These are phyloP conservation scores for Tachysurus vachellii DNA, from an alignment of 2,113 vertebrate species.

Conservation along the genomic window DNA sequence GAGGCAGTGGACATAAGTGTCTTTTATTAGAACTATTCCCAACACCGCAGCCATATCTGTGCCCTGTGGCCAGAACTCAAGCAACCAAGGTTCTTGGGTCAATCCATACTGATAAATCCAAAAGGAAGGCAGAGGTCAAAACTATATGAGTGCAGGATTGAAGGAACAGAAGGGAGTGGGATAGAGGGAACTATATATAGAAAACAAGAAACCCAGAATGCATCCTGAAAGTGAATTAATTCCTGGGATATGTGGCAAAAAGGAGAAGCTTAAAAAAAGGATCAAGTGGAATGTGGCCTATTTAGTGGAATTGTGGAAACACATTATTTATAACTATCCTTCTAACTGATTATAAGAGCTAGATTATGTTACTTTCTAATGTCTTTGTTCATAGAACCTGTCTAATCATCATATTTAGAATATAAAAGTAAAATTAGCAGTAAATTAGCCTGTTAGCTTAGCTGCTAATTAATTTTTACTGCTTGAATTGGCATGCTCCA, in stretches of 20 bases:
- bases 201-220: not conserved
- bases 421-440: not conserved
- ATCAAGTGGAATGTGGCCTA: not conserved
- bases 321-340: not conserved
- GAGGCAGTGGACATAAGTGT: not conserved
- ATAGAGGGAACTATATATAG: not conserved
- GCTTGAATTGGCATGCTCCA: not conserved
- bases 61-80: not conserved
- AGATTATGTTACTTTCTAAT: not conserved
- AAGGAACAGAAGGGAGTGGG: not conserved
- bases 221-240: not conserved
- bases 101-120: slow-evolving; percentile 2
- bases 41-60: not conserved
- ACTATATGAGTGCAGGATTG: not conserved
- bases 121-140: not conserved
- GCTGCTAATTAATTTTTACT: not conserved
- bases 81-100: not conserved
- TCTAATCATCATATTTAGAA: not conserved
- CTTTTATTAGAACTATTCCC: slow-evolving; percentile 4
- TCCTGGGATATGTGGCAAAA: not conserved
- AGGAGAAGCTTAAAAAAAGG: not conserved
- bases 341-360: not conserved
- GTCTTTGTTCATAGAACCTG: too few species aligned
- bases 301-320: too few species aligned
- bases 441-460: not conserved